Conservation (phyloP, 2,888 invertebrate genomes). For the Teinopalpus imperialis region DNA sequence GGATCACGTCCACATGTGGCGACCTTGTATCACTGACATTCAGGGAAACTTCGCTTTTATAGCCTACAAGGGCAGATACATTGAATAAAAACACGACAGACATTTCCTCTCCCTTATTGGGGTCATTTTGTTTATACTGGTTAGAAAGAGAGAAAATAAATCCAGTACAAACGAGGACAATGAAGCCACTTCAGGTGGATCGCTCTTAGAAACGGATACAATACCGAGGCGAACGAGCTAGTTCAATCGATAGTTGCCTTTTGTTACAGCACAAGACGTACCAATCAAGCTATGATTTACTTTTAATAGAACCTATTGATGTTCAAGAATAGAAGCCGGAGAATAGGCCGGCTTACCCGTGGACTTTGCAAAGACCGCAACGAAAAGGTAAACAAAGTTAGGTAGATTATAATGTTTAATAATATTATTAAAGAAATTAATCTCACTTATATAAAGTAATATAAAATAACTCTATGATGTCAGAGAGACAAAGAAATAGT, state of each 20-base stretch:
- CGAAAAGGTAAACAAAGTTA: too few relatives aligned
- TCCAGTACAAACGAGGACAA: conserved; percentile 1
- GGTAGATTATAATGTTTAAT: too few relatives aligned
- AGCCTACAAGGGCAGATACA: conserved; percentile 7
- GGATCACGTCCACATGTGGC: conserved; percentile 16
- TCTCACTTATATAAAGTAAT: too few relatives aligned
- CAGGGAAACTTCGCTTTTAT: conserved; percentile 11
- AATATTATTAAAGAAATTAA: too few relatives aligned
- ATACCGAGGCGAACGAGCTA: neutral
- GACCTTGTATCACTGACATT: conserved; percentile 18
- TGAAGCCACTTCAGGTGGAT: conserved; percentile 4
- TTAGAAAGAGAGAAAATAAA: neutral
- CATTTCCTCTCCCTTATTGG: neutral
- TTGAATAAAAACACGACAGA: conserved; percentile 10
- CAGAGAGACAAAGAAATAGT: too few relatives aligned
- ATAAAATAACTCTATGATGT: too few relatives aligned
- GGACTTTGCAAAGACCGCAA: too few relatives aligned
- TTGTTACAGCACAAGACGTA: conserved; percentile 2
- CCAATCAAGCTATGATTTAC: neutral
- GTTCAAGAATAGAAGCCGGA: too few relatives aligned
- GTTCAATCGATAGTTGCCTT: conserved; percentile 3
- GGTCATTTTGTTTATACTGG: neutral
- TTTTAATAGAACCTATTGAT: too few relatives aligned
- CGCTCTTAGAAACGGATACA: conserved; percentile 1
- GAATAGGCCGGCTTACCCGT: too few relatives aligned